phyloP scores from a whole-genome alignment of 2,797 vertebrate species.

The Cynodonichthys magdalenae region DNA sequence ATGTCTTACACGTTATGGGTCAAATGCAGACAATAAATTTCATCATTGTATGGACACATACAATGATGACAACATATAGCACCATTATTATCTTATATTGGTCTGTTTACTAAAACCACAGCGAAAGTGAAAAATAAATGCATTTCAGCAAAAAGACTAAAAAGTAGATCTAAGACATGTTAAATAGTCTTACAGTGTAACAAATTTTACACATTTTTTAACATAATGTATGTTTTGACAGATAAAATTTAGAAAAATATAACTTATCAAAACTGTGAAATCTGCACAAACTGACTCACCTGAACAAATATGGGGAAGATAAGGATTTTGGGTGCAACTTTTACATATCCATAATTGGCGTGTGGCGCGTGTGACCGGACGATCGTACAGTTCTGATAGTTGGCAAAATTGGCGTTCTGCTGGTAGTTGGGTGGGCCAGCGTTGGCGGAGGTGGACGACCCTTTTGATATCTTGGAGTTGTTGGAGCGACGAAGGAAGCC shows the following conservation, averaged over 20 bases:
- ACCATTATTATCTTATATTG: too few relatives aligned
- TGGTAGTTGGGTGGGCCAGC: slow-evolving; percentile 57
- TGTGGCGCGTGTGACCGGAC: slow-evolving; percentile 86
- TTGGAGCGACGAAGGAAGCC: slow-evolving; percentile 86
- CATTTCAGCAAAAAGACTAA: neutral
- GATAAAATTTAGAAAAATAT: neutral
- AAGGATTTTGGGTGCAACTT: slow-evolving; percentile 91
- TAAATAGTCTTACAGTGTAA: too few relatives aligned
- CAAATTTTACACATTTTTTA: too few relatives aligned
- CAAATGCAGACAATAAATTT: too few relatives aligned
- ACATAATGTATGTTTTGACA: too few relatives aligned
- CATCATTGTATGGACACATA: too few relatives aligned
- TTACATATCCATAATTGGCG: slow-evolving; percentile 90
- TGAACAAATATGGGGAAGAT: slow-evolving; percentile 97
- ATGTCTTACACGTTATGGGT: too few relatives aligned
- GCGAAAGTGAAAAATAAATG: too few relatives aligned
- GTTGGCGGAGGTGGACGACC: slow-evolving; percentile 65
- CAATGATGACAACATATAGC: too few relatives aligned
- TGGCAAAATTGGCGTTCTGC: slow-evolving; percentile 83
- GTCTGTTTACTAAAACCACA: too few relatives aligned
- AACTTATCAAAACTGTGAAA: neutral
- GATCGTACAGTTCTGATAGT: slow-evolving; percentile 92
- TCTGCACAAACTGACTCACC: slow-evolving; percentile 70
- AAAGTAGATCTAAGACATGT: neutral
- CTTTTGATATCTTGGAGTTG: slow-evolving; percentile 76